Base-by-base conservation (phyloP, 1,140 invertebrate genomes). In the Drosophila cardini region DNA sequence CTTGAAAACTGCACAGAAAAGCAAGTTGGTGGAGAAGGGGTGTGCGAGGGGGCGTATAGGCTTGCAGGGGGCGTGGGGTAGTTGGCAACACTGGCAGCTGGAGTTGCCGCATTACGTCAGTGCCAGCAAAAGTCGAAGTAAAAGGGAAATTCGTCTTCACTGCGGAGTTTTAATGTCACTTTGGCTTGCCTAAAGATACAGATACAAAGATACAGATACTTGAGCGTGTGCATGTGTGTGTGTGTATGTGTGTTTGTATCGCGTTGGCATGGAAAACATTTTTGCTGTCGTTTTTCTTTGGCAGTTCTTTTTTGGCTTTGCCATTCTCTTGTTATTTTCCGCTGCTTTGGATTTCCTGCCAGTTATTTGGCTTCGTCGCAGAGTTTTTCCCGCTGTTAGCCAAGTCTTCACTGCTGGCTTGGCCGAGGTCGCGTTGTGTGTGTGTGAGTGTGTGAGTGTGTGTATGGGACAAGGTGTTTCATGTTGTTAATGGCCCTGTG, bases 51-150 rank as follows among this genome's bases (percentile, higher is more conserved):
- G 34, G n/a, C 13, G 57, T 36, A n/a, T n/a, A n/a, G n/a, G n/a
- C n/a, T n/a, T n/a, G n/a, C n/a, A n/a, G n/a, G n/a, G n/a, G 48
- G 64, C 61, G 32, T 15, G n/a, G 32, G 48, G 16, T 8, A 26
- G 21, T 1, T 26, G 38, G 36, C 36, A 13, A 32, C 16, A 62
- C 60, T 63, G 82, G 74, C 71, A 69, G 76, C 72, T 69, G 80
- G 74, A 83, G 76, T 83, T 90, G 86, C 81, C 76, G 82, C 86
- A 86, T 83, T 90, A 83, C 80, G 84, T 83, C 84, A 87, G 84
- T 86, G 79, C 78, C 65, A 46, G 21, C 81, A 69, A 78, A 56
- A 67, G 67, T 40, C 13, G 34, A 76, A 84, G 76, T 80, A 80
- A 78, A 84, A 90, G 78, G 86, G 86, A 90, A 90, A 76, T 70